Percentiles rank a stretch among this genome's conserved stretches.
Evolutionary conservation across 2,888 invertebrate genomes (phyloP).

Genomic region (Enoplolaimus lenunculus): DNA sequence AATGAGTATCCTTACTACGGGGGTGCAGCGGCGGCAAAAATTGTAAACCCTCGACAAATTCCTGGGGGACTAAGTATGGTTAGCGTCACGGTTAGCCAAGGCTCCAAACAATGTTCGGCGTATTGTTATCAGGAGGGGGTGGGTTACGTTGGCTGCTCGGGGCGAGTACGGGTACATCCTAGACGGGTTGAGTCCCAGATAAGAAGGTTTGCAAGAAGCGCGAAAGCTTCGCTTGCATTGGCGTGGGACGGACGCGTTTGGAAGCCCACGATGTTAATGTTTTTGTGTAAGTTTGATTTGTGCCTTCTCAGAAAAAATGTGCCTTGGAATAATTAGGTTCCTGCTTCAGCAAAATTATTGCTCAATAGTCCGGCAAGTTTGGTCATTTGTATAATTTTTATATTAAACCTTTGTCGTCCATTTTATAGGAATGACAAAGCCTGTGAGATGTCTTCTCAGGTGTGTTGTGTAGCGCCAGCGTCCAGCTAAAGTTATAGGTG

Average conservation of each 20-base stretch:
- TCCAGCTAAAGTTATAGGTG: too few species aligned
- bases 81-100: not conserved
- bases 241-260: not conserved
- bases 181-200: not conserved
- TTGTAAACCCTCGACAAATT: not conserved
- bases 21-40: not conserved
- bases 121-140: not conserved
- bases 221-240: not conserved
- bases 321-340: too few species aligned
- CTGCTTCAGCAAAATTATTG: not conserved
- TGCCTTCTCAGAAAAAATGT: too few species aligned
- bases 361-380: not conserved
- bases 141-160: conserved; percentile 2
- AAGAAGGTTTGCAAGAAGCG: not conserved
- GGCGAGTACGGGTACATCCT: not conserved
- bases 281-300: not conserved
- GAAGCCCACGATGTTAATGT: not conserved
- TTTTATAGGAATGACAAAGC: too few species aligned
- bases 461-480: too few species aligned
- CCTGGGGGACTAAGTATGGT: not conserved
- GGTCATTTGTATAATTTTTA: too few species aligned
- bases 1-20: not conserved
- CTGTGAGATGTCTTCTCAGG: too few species aligned
- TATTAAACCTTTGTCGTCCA: too few species aligned
- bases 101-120: not conserved